A percentile compares a stretch with the other conserved stretches of the same genome.
phyloP scores from a whole-genome alignment of 2,113 vertebrate genomes.

The Pantherophis guttatus region DNA sequence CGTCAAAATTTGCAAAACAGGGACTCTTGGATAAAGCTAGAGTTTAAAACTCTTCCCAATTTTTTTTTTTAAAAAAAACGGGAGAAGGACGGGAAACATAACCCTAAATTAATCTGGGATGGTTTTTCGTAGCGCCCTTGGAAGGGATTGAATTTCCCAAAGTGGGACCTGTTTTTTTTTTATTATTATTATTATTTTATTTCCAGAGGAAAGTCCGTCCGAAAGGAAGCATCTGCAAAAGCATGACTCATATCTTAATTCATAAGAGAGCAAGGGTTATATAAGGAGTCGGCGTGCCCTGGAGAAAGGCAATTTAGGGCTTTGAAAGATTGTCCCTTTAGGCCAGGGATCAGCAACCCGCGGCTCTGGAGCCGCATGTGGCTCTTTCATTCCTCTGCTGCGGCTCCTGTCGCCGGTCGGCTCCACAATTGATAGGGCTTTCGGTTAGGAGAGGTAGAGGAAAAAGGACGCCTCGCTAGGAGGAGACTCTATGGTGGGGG shows the following conservation, averaged over 20 bases:
- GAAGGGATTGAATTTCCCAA: neutral
- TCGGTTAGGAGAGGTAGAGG: too few relatives aligned
- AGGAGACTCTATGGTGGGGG: too few relatives aligned
- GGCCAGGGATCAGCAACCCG: neutral
- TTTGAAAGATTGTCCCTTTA: neutral
- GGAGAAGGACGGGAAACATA: neutral
- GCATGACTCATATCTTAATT: neutral
- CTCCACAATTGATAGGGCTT: too few relatives aligned
- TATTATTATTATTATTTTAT: too few relatives aligned
- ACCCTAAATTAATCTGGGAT: neutral
- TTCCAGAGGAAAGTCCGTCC: neutral
- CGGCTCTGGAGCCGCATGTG: too few relatives aligned
- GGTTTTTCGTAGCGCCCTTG: neutral
- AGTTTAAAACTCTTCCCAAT: too few relatives aligned
- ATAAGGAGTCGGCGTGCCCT: neutral
- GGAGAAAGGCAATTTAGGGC: neutral
- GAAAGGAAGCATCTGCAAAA: neutral
- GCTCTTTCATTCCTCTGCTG: too few relatives aligned
- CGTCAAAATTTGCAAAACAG: neutral
- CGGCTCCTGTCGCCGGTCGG: too few relatives aligned
- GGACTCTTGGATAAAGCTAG: neutral
- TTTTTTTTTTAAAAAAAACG: too few relatives aligned
- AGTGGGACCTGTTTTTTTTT: neutral
- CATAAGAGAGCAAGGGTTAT: neutral
- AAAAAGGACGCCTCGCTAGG: too few relatives aligned